phyloP scores from a whole-genome alignment of 2,797 vertebrate genomes.

The Geotrypetes seraphini region DNA sequence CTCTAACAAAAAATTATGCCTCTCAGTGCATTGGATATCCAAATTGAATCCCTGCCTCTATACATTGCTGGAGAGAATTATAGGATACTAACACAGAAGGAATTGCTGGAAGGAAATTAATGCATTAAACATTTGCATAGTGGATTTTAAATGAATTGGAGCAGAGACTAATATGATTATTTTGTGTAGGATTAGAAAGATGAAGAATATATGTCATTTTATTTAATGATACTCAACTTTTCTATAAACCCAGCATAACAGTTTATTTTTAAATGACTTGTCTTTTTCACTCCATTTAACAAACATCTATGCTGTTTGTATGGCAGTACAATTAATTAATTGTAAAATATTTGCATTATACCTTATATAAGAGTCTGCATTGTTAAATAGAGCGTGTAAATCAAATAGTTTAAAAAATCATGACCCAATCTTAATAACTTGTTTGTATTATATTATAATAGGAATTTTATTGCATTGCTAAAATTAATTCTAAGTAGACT shows the following conservation, averaged over 20 bases:
- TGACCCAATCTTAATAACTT: neutral
- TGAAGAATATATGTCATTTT: constrained; percentile 20
- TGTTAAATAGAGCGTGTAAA: constrained; percentile 19
- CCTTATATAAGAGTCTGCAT: constrained; percentile 25
- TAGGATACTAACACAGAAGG: no score
- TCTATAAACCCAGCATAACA: constrained; percentile 31
- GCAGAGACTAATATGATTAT: constrained; percentile 8
- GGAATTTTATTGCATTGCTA: neutral
- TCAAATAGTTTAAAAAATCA: neutral
- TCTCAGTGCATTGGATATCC: no score
- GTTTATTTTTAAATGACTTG: constrained; percentile 28
- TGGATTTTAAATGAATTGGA: constrained; percentile 5
- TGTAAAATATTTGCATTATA: constrained; percentile 32
- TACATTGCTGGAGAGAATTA: no score
- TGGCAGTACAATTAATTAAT: constrained; percentile 28
- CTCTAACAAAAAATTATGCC: no score
- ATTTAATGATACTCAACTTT: constrained; percentile 31
- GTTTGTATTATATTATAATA: neutral
- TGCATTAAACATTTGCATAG: constrained; percentile 1
- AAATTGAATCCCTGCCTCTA: no score
- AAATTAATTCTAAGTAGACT: neutral
- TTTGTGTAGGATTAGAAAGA: constrained; percentile 5
- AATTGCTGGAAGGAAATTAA: no score
- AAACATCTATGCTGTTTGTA: constrained; percentile 31
- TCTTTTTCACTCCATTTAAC: constrained; percentile 38